These are phyloP conservation scores for Cyprinodon tularosa DNA, from an alignment of 2,113 vertebrate genomes.

Conservation along the genomic window DNA sequence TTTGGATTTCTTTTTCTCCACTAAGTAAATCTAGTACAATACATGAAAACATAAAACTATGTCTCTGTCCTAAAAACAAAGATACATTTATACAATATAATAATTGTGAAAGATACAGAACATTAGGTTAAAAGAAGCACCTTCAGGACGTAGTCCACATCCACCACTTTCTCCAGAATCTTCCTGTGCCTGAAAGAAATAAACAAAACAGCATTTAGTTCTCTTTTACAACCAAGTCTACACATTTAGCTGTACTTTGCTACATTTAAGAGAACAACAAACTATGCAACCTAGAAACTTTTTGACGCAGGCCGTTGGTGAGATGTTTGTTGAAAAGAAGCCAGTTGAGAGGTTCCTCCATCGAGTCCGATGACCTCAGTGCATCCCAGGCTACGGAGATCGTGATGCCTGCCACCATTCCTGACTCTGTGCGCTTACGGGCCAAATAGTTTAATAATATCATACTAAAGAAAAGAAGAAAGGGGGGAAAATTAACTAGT, in stretches of 20 bases:
- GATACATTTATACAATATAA: not conserved
- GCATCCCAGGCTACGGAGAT: constrained; percentile 83
- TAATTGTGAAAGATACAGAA: not conserved
- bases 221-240: not conserved
- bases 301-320: constrained; percentile 51
- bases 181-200: constrained; percentile 75
- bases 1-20: not conserved
- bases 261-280: not conserved
- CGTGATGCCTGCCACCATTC: constrained; percentile 80
- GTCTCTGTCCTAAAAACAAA: too few relatives aligned
- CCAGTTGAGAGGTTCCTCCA: constrained; percentile 85
- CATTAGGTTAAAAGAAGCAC: constrained; percentile 52
- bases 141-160: constrained; percentile 83
- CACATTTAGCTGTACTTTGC: not conserved
- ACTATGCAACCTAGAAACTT: constrained; percentile 61
- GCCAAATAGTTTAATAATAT: constrained; percentile 85
- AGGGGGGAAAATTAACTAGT: not conserved
- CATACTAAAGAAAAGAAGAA: constrained; percentile 68
- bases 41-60: not conserved
- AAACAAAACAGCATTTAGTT: not conserved
- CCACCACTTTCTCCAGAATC: constrained; percentile 78
- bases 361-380: constrained; percentile 73
- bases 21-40: not conserved
- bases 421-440: constrained; percentile 50
- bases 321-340: constrained; percentile 84